These are phyloP conservation scores for Pogonus chalceus DNA, from an alignment of 1,140 invertebrate species.

Conservation along the genomic window DNA sequence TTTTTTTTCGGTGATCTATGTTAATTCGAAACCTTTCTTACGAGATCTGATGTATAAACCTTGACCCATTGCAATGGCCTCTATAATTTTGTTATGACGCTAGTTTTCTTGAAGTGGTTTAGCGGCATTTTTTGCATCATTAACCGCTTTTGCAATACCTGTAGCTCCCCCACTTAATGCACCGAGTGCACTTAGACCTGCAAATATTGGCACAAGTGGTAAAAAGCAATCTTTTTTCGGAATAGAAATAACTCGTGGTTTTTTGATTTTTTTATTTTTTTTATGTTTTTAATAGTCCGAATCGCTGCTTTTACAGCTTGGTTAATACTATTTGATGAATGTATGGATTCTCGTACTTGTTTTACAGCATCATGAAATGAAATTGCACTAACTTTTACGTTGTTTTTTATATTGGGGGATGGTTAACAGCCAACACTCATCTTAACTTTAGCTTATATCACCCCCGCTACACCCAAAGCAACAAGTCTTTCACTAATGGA, in stretches of 20 bases:
- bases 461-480: conserved; percentile 19
- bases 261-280: neutral
- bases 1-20: neutral
- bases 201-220: conserved; percentile 31
- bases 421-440: conserved; percentile 17
- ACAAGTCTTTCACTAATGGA: conserved; percentile 22
- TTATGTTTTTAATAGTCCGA: neutral
- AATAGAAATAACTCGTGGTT: conserved; percentile 28
- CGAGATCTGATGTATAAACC: conserved; percentile 28
- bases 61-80: conserved; percentile 26
- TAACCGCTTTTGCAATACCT: conserved; percentile 27
- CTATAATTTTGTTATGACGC: conserved; percentile 30
- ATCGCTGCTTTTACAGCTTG: neutral
- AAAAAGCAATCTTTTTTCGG: conserved; percentile 31
- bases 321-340: neutral
- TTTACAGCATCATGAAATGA: neutral
- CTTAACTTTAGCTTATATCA: conserved; percentile 27
- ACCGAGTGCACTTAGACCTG: conserved; percentile 29
- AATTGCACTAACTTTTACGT: neutral
- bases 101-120: conserved; percentile 24
- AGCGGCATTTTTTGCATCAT: conserved; percentile 21
- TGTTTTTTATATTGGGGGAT: too few species aligned
- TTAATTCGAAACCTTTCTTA: conserved; percentile 20
- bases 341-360: neutral
- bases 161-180: conserved; percentile 26